Evolutionary conservation across 2,113 vertebrate genomes (phyloP), one percentile per base, ranked within the genome.

Genomic region (Nerophis lumbriciformis): DNA sequence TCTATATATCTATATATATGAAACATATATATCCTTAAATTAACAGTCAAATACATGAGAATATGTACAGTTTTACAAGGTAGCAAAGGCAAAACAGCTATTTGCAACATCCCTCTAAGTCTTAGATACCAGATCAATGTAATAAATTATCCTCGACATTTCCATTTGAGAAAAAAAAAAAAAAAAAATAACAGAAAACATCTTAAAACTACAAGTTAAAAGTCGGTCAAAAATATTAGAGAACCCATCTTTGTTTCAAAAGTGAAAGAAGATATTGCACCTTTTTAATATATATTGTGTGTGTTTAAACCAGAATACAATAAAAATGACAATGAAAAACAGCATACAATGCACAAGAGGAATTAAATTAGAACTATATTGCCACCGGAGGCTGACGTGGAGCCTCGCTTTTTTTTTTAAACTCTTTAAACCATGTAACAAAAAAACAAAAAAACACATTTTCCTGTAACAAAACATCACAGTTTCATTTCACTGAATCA

Each of bases 241-340:
- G 80, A 91, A 87, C 63, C 87, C 87, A 89, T 91, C 88, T 92
- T 91, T 91, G 89, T 91, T 90, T 89, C 87, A 88, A 88, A 88
- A 89, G 79, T 88, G 90, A 92, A 92, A 92, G 90, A 85, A 89
- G 89, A 92, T 91, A 92, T 91, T 92, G 91, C 91, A 92, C 91
- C 91, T 87, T 85, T 79, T 65, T 63, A 44, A 52, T 86, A 85
- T 80, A 16, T 11, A 42, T n/a, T 36, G 38, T 39, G 53, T 38
- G 53, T 37, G 36, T 87, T 86, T 86, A 84, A 89, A 88, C 87
- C 85, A 90, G 87, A 91, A 87, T 82, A 91, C 89, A 91, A 92
- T 89, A 92, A 89, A 28, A 88, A 92, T 85, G 87, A 91, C 88
- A 88, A 87, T 83, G 85, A 87, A 89, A 88, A 89, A 91, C 83